A percentile compares a stretch with the other conserved stretches of the same genome.
Evolutionary conservation across 2,113 vertebrate genomes (phyloP).

Genomic region (Pseudorasbora parva): DNA sequence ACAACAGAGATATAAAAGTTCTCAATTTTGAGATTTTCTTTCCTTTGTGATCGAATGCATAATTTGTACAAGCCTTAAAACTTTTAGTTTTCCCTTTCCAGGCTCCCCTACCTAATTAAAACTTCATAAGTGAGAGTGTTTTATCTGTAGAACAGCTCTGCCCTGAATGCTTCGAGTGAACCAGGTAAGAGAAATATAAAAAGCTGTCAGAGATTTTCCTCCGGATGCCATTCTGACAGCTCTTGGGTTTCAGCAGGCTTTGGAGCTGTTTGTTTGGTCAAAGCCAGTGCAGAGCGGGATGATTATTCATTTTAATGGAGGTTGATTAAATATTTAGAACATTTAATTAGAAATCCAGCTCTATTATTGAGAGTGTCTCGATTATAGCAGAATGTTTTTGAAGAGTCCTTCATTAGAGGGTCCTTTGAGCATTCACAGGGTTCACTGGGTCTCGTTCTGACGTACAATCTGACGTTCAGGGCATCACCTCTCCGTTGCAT

Average conservation of each 20-base stretch:
- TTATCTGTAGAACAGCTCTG: slow-evolving; percentile 20
- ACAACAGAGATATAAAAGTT: background rate
- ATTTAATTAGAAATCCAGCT: slow-evolving; percentile 36
- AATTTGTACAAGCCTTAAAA: background rate
- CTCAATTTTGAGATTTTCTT: background rate
- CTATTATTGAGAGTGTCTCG: slow-evolving; percentile 8
- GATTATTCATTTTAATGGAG: slow-evolving; percentile 21
- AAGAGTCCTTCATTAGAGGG: slow-evolving; percentile 39
- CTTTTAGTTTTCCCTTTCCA: background rate
- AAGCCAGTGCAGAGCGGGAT: background rate
- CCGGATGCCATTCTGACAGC: background rate
- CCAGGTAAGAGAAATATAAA: slow-evolving; percentile 30
- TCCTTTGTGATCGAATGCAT: slow-evolving; percentile 10
- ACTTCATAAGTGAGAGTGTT: background rate
- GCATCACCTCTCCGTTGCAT: background rate
- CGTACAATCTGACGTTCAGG: background rate
- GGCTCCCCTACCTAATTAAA: background rate
- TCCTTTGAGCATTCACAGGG: slow-evolving; percentile 25
- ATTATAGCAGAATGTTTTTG: slow-evolving; percentile 37
- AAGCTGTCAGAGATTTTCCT: background rate
- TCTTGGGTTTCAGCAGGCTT: background rate
- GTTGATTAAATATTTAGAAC: slow-evolving; percentile 38
- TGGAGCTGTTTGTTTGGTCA: slow-evolving; percentile 23
- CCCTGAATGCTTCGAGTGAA: slow-evolving; percentile 1
- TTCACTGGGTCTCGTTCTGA: slow-evolving; percentile 9